These are phyloP conservation scores for Drosophila conformis DNA, from an alignment of 2,888 invertebrate genomes.

Conservation along the genomic window DNA sequence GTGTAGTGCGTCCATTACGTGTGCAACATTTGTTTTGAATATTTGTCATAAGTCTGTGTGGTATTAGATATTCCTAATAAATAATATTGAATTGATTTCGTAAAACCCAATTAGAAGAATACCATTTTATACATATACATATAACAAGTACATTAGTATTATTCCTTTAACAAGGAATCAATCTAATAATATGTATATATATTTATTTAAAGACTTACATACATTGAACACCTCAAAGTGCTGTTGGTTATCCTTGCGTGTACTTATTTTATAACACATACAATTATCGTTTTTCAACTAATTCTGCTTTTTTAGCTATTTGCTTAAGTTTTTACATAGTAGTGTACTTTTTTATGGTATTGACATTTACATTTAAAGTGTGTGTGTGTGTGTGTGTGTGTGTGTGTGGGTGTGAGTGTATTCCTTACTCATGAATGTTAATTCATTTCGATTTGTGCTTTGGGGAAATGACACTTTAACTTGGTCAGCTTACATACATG, in stretches of 20 bases:
- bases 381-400: not conserved
- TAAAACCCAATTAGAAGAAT: slow-evolving; percentile 36
- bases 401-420: not conserved
- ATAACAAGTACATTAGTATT: slow-evolving; percentile 38
- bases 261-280: slow-evolving; percentile 40
- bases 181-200: slow-evolving; percentile 33
- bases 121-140: slow-evolving; percentile 27
- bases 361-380: slow-evolving; percentile 44
- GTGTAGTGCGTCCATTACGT: slow-evolving; percentile 27
- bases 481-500: slow-evolving; percentile 36
- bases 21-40: slow-evolving; percentile 44
- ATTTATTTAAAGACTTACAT: slow-evolving; percentile 22
- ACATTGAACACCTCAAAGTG: slow-evolving; percentile 49
- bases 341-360: slow-evolving; percentile 13
- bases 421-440: slow-evolving; percentile 13
- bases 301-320: slow-evolving; percentile 2
- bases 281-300: slow-evolving; percentile 15
- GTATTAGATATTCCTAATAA: slow-evolving; percentile 35
- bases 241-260: slow-evolving; percentile 51
- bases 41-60: slow-evolving; percentile 45
- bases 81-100: slow-evolving; percentile 38
- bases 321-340: slow-evolving; percentile 9
- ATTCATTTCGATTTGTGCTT: slow-evolving; percentile 18
- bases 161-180: slow-evolving; percentile 28
- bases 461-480: slow-evolving; percentile 14